phyloP scores from a whole-genome alignment of 2,797 vertebrate species.

The Bradypus variegatus region DNA sequence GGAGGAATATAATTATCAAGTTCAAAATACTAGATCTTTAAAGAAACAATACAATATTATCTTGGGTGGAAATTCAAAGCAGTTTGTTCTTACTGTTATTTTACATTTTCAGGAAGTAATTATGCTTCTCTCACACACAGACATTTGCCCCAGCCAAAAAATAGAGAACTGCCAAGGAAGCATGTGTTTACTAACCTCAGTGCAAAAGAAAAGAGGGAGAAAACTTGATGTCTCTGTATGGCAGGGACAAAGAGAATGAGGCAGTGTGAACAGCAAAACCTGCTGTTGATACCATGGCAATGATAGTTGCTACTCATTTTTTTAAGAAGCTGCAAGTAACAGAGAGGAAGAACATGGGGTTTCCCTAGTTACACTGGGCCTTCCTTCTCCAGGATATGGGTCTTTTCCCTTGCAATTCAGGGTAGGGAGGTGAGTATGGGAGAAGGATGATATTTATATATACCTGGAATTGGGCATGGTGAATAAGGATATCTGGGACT shows the following conservation, averaged over 20 bases:
- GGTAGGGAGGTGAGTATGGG: not conserved
- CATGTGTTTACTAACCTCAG: not conserved
- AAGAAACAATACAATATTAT: conserved; percentile 64
- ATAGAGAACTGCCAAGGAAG: not conserved
- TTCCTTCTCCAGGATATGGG: not conserved
- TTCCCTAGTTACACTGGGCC: not conserved
- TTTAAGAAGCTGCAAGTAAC: not conserved
- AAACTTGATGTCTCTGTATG: not conserved
- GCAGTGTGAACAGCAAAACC: rapidly evolving
- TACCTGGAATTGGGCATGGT: not conserved
- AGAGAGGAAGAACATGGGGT: no score
- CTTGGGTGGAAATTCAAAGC: conserved; percentile 65
- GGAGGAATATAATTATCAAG: conserved; percentile 66
- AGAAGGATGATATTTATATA: not conserved
- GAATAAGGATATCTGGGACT: not conserved
- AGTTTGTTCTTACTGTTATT: conserved; percentile 66
- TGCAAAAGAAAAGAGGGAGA: not conserved
- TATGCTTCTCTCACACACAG: not conserved
- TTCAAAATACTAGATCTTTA: conserved; percentile 69
- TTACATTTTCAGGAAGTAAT: conserved; percentile 37
- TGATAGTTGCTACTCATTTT: not conserved
- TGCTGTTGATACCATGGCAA: not conserved
- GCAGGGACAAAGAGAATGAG: not conserved
- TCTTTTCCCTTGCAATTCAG: not conserved
- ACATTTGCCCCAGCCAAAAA: not conserved